Evolutionary conservation across 2,888 invertebrate species (phyloP), one percentile per base, ranked within the genome.

Genomic region (Amiota minor): DNA sequence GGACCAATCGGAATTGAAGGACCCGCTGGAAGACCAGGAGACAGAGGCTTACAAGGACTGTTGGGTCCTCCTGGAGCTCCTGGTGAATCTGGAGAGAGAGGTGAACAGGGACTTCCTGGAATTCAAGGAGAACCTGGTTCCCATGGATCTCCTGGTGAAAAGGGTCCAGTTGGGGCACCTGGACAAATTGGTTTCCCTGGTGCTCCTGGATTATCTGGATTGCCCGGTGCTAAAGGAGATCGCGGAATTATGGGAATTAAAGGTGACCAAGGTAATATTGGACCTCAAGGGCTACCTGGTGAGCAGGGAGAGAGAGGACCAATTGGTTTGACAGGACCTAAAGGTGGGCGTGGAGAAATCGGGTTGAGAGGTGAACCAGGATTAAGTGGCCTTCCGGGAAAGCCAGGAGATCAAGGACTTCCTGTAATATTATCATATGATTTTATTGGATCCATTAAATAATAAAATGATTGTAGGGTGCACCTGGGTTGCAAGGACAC

Each of bases 1-100:
- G 96, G 96, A 16, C 92, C 93, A 0, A 80, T 91, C 47, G 96
- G 96, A 9, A 93, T 94, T 14, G 95, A 95, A 89, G 96, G 96
- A 72, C 93, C 86, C 10, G 74, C 80, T 91, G 93, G 94, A 70
- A 91, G 92, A 74, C 92, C 92, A 88, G 95, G 96, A 76, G 95
- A 95, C 84, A 93, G 95, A 86, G 96, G 96, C 0, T 92, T 92
- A 0, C 94, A 94, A 74, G 96, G 96, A n/a, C 92, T 92, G 16
- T 89, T 94, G 23, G 96, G 96, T 4, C 93, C 94, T 0, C 91
- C 92, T 0, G 96, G 96, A 1, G 93, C 94, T 1, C 94, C 95
- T 0, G 96, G 96, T 16, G 96, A 96, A 88, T 93, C 94, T 64
- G 96, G 94, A 0, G 95, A 95, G 88, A 91, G 95, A 82, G 95